Percentiles rank a stretch among this genome's conserved stretches.
Conservation (phyloP, 2,797 vertebrate genomes). For the Distichodus sexfasciatus region DNA sequence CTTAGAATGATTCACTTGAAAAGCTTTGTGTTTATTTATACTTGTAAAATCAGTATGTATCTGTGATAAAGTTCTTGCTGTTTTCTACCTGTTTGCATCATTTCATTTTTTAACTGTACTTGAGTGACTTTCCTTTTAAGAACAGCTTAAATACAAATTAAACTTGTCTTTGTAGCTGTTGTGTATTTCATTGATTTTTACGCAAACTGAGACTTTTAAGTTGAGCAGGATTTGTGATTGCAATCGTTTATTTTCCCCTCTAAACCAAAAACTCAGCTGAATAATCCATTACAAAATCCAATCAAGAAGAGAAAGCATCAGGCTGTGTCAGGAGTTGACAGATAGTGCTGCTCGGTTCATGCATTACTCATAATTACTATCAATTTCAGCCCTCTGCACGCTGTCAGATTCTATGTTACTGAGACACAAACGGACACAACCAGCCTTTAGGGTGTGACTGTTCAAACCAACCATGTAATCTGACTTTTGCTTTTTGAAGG, state of each 20-base stretch:
- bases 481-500: conserved; percentile 7
- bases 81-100: conserved; percentile 1
- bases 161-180: conserved; percentile 21
- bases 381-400: conserved; percentile 27
- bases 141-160: conserved; percentile 6
- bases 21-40: conserved; percentile 15
- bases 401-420: conserved; percentile 9
- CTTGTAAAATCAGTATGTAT: conserved; percentile 25
- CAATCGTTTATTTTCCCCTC: neutral
- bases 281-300: neutral
- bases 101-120: conserved; percentile 26
- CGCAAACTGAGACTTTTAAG: neutral
- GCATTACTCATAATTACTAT: conserved; percentile 26
- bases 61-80: neutral
- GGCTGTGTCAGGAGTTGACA: conserved; percentile 3
- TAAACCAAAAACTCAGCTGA: neutral
- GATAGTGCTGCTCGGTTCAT: conserved; percentile 10
- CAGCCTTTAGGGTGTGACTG: conserved; percentile 6
- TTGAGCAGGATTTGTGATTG: neutral
- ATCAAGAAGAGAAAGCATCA: neutral
- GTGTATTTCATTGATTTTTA: conserved; percentile 12
- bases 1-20: conserved; percentile 54
- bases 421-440: conserved; percentile 6
- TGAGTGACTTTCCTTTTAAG: conserved; percentile 20
- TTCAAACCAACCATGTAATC: conserved; percentile 20